A percentile compares a stretch with the other conserved stretches of the same genome.
Evolutionary conservation across 2,888 invertebrate species (phyloP).

Genomic region (Shargacucullia verbasci): DNA sequence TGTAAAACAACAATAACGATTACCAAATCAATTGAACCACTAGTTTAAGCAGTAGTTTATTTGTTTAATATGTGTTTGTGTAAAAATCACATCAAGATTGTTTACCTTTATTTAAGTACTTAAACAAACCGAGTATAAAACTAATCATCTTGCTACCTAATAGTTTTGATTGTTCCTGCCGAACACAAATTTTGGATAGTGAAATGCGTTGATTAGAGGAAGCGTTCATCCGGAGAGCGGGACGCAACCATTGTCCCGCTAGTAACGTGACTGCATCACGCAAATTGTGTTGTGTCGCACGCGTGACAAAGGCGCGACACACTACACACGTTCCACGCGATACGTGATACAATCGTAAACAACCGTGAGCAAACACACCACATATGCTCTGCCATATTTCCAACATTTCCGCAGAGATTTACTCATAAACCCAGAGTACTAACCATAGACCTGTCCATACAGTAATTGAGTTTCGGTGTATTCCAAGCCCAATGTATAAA

Average conservation of each 20-base stretch:
- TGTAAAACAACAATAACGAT: too few relatives aligned
- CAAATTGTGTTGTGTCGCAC: slow-evolving; percentile 57
- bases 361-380: slow-evolving; percentile 25
- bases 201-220: slow-evolving; percentile 39
- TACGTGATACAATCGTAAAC: slow-evolving; percentile 36
- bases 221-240: slow-evolving; percentile 10
- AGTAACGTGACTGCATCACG: slow-evolving; percentile 52
- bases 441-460: slow-evolving; percentile 40
- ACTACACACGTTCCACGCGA: slow-evolving; percentile 18
- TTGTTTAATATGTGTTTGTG: too few relatives aligned
- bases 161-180: slow-evolving; percentile 21
- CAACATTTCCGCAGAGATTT: slow-evolving; percentile 44
- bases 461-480: slow-evolving; percentile 44
- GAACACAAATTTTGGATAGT: slow-evolving; percentile 29
- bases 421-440: slow-evolving; percentile 39
- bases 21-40: too few relatives aligned
- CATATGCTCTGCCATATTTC: slow-evolving; percentile 31
- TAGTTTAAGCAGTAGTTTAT: too few relatives aligned
- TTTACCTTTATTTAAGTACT: too few relatives aligned
- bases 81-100: too few relatives aligned
- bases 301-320: slow-evolving; percentile 44
- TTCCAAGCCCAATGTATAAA: slow-evolving; percentile 20
- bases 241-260: slow-evolving; percentile 36
- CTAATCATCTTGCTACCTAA: slow-evolving; percentile 3
- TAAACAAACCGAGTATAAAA: neutral